These are phyloP conservation scores for Euphydryas editha DNA, from an alignment of 2,888 invertebrate species.

Conservation along the genomic window DNA sequence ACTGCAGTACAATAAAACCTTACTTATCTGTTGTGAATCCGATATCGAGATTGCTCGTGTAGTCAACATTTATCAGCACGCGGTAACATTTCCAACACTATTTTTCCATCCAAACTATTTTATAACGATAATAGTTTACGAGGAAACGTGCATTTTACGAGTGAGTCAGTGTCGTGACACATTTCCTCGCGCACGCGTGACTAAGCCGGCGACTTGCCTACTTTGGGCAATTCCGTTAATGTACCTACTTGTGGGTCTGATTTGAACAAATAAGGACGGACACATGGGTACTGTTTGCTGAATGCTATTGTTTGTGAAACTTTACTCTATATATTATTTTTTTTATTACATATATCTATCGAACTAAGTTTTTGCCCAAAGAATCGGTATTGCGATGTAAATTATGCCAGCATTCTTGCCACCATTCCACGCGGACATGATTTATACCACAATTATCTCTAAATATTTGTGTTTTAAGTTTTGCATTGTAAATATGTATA, in stretches of 20 bases:
- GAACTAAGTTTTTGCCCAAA: too few relatives aligned
- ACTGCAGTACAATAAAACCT: neutral
- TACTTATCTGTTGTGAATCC: neutral
- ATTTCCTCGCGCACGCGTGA: constrained; percentile 19
- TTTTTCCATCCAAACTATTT: constrained; percentile 18
- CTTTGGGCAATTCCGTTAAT: constrained; percentile 24
- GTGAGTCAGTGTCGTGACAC: constrained; percentile 26
- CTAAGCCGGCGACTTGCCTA: constrained; percentile 22
- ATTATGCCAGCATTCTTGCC: too few relatives aligned
- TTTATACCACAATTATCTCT: too few relatives aligned
- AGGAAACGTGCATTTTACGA: constrained; percentile 16
- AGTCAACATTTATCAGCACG: neutral
- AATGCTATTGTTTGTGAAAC: neutral
- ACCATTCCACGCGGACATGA: too few relatives aligned
- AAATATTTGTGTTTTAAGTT: too few relatives aligned
- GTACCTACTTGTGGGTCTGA: constrained; percentile 14
- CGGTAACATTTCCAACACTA: neutral
- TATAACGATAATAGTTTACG: constrained; percentile 15
- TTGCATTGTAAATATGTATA: too few relatives aligned
- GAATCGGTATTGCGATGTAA: too few relatives aligned
- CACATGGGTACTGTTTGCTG: neutral
- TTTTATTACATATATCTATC: neutral
- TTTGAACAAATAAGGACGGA: constrained; percentile 20
- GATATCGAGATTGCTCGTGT: neutral
- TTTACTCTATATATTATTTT: too few relatives aligned